Base-by-base conservation (phyloP, 2,797 vertebrate species). In the Anomalospiza imberbis region DNA sequence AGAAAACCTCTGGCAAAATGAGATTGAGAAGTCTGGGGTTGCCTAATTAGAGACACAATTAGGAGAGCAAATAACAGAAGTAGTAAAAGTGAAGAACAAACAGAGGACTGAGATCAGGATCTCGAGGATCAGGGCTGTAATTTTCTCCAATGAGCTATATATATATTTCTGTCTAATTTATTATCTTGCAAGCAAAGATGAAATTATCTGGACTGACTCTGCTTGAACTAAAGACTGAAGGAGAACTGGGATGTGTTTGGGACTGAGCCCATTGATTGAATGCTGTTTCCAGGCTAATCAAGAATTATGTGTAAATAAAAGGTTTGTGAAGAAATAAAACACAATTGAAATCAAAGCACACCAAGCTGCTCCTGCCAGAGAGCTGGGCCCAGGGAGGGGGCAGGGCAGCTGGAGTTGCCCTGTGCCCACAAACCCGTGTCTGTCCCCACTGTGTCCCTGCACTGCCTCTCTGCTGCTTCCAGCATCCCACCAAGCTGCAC, bases 1-100 rank as follows among this genome's bases (percentile, higher is more conserved):
- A 87, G 31, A 54, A 85, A 91, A 81, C 79, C 74, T 67, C 75
- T 19, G 58, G 91, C 82, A 67, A 88, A 89, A 75, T 16, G 54
- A 63, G 53, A 66, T 44, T 19, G 62, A 81, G 82, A 57, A 73
- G 62, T 21, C 93, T 50, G 38, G 66, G 62, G 17, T 3, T 78
- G 82, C 53, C 79, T 38, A 66, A 62, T 84, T 73, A 77, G 57
- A 24, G 74, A 34, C 48, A 42, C 1, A 2, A 81, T 78, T 72
- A 74, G 82, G 42, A 88, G 17, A 36, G 54, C 65, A 90, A 82
- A 79, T 31, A 63, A 29, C 28, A 55, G 34, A 42, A 91, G 71
- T 3, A 75, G 74, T 55, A 47, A 87, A 81, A 91, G 66, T 18
- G 32, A 77, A 70, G 74, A 66, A 50, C 55, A 81, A 91, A 47